These are phyloP conservation scores for Montipora foliosa DNA, from an alignment of 64 coral and sea anemone genomes.

Conservation along the genomic window DNA sequence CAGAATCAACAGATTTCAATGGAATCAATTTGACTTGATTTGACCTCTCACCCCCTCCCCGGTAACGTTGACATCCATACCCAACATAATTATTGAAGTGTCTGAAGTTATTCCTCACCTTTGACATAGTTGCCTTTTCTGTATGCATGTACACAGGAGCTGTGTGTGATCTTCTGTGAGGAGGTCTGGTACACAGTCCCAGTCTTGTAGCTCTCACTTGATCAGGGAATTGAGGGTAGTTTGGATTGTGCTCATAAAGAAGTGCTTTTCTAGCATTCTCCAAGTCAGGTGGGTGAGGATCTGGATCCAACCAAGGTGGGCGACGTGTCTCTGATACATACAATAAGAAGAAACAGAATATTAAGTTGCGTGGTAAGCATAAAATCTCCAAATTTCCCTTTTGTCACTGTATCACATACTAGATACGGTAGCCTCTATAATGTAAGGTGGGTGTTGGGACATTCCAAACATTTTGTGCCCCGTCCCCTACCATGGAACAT, in stretches of 20 bases:
- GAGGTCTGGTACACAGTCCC: slow-evolving; percentile 38
- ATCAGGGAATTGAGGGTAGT: neutral
- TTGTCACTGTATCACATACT: too few relatives aligned
- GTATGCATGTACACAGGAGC: slow-evolving; percentile 20
- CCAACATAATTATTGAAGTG: too few relatives aligned
- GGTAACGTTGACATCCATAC: too few relatives aligned
- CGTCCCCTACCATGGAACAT: too few relatives aligned
- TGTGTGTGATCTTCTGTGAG: slow-evolving; percentile 22
- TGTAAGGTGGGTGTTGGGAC: too few relatives aligned
- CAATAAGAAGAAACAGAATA: neutral
- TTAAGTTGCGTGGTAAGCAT: too few relatives aligned
- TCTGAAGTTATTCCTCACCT: neutral
- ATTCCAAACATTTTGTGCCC: too few relatives aligned
- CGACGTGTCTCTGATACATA: slow-evolving; percentile 36
- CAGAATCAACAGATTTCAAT: too few relatives aligned
- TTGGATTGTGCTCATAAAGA: slow-evolving; percentile 58
- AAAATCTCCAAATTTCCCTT: too few relatives aligned
- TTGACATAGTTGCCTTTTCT: neutral
- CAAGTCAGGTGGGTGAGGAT: slow-evolving; percentile 62
- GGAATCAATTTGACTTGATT: too few relatives aligned
- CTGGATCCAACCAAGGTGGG: slow-evolving; percentile 73
- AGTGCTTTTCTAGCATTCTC: slow-evolving; percentile 70
- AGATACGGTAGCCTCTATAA: too few relatives aligned
- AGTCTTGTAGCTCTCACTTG: slow-evolving; percentile 36
- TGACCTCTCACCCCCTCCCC: too few relatives aligned